Evolutionary conservation across 2,113 vertebrate genomes (phyloP).

Genomic region (Melanocharis versteri): DNA sequence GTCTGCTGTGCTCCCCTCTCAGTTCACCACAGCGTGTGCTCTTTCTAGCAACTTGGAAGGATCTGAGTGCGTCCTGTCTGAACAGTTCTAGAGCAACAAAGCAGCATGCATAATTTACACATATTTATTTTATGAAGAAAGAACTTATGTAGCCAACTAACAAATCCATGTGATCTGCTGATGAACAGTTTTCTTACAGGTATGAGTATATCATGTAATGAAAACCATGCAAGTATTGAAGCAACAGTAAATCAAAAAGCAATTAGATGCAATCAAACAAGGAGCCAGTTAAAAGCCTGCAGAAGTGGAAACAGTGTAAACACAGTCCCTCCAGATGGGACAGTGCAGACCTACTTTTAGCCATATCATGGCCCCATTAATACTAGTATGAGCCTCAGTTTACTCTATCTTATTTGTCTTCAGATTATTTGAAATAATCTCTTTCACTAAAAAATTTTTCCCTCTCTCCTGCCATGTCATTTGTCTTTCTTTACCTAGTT

Average conservation of each 20-base stretch:
- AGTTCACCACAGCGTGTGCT: not conserved
- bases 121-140: not conserved
- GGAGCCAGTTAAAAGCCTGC: not conserved
- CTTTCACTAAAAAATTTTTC: not conserved
- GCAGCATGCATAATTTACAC: not conserved
- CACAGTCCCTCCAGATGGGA: not conserved
- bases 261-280: not conserved
- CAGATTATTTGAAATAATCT: not conserved
- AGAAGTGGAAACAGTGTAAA: not conserved
- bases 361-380: not conserved
- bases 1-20: not conserved
- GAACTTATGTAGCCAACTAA: not conserved
- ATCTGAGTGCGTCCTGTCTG: not conserved
- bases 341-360: not conserved
- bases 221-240: not conserved
- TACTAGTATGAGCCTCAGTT: not conserved
- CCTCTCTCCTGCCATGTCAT: not conserved
- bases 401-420: not conserved
- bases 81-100: not conserved
- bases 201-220: not conserved
- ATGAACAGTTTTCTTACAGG: not conserved
- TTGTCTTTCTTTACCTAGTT: not conserved
- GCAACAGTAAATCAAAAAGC: not conserved
- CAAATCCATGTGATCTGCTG: not conserved
- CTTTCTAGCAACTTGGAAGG: not conserved